Base-by-base conservation (phyloP, 1,140 invertebrate species). In the Calycopis cecrops region DNA sequence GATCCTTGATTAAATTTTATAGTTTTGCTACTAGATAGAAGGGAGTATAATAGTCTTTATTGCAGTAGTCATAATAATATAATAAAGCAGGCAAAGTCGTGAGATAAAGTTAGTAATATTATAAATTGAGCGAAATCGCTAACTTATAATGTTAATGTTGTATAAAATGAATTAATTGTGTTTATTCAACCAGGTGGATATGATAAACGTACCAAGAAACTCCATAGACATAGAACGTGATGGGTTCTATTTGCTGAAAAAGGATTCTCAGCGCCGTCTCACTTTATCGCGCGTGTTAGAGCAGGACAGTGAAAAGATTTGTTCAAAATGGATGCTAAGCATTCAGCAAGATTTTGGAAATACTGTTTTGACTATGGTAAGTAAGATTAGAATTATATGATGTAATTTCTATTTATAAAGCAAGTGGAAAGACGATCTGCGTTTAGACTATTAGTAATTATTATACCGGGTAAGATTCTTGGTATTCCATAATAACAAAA, bases 211-310 rank as follows among this genome's bases (percentile, higher is more conserved):
- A 1, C 72, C 77, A 11, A 69, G 84, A 4, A 84, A 76, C 0
- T 87, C 84, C 0, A 77, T 87, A 34, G 84, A 87, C n/a, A 90
- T 91, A 40, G 95, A 97, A 82, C 92, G 94, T 47, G 96, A 97
- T 78, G 95, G 96, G 0, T 99, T 99, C 79, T 99, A 98, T 87
- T 85, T 99, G 49, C 87, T 99, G 7, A 98, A 99, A 79, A 99
- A 99, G 81, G 98, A 99, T 75, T 98, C 97, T 4, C 98, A 99
- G 83, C 90, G 98, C 49, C 90, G 98, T 65, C 93, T 93, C 70
- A 99, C 97, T 8, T 88, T 99, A 1, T 95, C 95, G 0, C 93
- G 95, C 70, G 96, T 99, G 47, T 87, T 99, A 35, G 92, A 91
- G 42, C 93, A 98, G 74, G 97, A 99, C 76, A 93, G 94, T 63